Percentiles rank a stretch among this genome's conserved stretches.
phyloP scores from a whole-genome alignment of 2,888 invertebrate species.

The Uropetala carovei region DNA sequence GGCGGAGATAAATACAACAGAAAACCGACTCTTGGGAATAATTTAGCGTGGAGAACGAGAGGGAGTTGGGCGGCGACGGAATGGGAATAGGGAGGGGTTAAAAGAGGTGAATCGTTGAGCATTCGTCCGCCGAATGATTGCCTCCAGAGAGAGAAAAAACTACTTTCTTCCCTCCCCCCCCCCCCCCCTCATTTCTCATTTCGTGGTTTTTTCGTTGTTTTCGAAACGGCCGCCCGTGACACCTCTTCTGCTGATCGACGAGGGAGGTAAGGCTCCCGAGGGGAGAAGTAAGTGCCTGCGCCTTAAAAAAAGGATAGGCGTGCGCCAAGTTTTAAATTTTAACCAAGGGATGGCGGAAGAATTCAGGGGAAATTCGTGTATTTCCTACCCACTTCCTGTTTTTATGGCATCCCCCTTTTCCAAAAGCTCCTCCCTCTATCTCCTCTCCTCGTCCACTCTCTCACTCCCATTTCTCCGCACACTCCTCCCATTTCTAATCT shows the following conservation, averaged over 20 bases:
- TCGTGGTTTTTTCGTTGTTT: neutral
- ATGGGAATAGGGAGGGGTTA: neutral
- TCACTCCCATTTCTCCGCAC: neutral
- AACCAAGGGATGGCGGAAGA: neutral
- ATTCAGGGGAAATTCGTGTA: neutral
- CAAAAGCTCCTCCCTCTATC: neutral
- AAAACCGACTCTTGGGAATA: slow-evolving; percentile 32
- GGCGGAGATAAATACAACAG: neutral
- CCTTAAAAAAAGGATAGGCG: neutral
- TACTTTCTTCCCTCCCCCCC: neutral
- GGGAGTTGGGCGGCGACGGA: neutral
- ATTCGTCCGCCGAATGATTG: slow-evolving; percentile 10
- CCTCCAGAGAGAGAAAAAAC: neutral
- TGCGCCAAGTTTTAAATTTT: neutral
- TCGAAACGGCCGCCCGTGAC: slow-evolving; percentile 30
- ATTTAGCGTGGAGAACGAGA: slow-evolving; percentile 46
- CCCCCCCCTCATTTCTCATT: neutral
- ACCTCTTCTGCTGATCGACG: neutral
- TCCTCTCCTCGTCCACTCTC: neutral
- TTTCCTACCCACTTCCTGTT: neutral
- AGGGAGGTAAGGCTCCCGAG: neutral
- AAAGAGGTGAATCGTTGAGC: neutral
- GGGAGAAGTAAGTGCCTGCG: neutral
- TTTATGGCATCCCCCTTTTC: too few species aligned
- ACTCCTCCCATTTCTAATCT: neutral